Base-by-base conservation (phyloP, 2,797 vertebrate genomes). In the Eutrigla gurnardus region DNA sequence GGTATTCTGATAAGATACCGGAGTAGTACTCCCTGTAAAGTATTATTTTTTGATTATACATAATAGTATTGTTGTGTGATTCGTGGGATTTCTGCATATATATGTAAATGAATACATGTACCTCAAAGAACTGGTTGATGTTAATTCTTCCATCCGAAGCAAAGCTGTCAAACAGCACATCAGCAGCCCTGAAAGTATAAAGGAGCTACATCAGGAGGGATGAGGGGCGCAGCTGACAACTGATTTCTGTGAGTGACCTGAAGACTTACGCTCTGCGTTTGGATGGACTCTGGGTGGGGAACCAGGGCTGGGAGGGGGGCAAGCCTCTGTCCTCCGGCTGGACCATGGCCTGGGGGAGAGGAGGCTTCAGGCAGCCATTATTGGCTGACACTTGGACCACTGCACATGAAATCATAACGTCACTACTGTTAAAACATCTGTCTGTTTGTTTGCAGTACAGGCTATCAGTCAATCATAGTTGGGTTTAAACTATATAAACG, bases 101-200 rank as follows among this genome's bases (percentile, higher is more conserved):
- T n/a, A 5, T 45, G 17, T 18, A 53, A n/a, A 13, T 7, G 6
- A 49, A 13, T 50, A 12, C 47, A 71, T 25, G 25, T 90, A 94
- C 93, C 92, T 94, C 93, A 75, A 93, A 94, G 83, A 94, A 93
- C 43, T 86, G 78, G 67, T 54, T 87, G 64, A 86, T 84, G 74
- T 78, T 88, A 11, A 94, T 77, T 87, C 79, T 86, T 72, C 82
- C 91, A 0, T 86, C 86, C 1, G 88, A 90, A 1, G 90, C 87
- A 33, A 94, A 94, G 76, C 92, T 92, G 82, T 94, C 93, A 37
- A 94, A 94, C 47, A 94, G 73, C 12, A 93, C 85, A 36, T 94
- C 92, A 36, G 91, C 91, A 15, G 92, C 91, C 77, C 93, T 94
- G 73, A 25, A 70, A 79, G 32, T 54, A 13, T 49, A 58, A 13